phyloP scores from a whole-genome alignment of 2,113 vertebrate species.

The Macquaria ambigua region DNA sequence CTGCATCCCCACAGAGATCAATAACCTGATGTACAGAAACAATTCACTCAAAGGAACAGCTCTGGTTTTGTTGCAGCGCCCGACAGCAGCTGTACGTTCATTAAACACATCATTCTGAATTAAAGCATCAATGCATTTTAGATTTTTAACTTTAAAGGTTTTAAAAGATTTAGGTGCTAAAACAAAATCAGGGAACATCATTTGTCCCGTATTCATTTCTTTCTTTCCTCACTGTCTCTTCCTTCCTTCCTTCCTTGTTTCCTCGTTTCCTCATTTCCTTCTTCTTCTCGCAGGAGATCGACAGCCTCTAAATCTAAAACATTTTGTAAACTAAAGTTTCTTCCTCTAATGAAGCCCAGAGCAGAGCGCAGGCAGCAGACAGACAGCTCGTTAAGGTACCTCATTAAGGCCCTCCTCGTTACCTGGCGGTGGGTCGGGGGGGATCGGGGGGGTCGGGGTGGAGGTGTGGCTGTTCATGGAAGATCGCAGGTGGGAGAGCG shows the following conservation, averaged over 20 bases:
- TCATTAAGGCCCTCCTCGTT: conserved; percentile 16
- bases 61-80: too few relatives aligned
- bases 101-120: too few relatives aligned
- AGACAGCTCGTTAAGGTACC: conserved; percentile 13
- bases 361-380: conserved; percentile 7
- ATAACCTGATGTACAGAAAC: not conserved
- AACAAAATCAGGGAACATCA: not conserved
- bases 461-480: conserved; percentile 55
- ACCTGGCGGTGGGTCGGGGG: not conserved
- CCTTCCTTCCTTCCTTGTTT: not conserved
- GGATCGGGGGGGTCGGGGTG: not conserved
- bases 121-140: not conserved
- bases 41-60: not conserved
- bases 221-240: not conserved
- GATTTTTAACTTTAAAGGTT: not conserved
- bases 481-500: conserved; percentile 56
- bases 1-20: not conserved
- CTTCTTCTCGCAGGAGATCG: not conserved
- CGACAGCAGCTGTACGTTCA: too few relatives aligned
- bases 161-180: not conserved
- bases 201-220: not conserved
- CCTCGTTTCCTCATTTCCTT: not conserved
- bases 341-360: not conserved
- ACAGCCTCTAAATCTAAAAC: not conserved
- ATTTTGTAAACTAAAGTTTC: not conserved